Evolutionary conservation across 2,888 invertebrate genomes (phyloP), one percentile per base, ranked within the genome.

Genomic region (Monoplex corrugatus): DNA sequence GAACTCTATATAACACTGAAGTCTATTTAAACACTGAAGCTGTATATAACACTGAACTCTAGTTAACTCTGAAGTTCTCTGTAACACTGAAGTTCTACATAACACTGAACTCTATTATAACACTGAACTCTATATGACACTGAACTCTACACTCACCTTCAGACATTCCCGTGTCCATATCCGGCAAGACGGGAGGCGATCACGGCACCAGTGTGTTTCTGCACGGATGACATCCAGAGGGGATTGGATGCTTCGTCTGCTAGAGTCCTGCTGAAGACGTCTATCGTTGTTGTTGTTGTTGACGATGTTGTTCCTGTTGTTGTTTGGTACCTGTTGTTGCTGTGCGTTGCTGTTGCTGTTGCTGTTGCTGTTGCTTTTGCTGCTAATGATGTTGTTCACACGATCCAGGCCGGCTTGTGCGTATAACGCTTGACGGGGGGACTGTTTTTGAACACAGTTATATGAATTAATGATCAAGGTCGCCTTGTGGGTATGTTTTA

Each of bases 161-260:
- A 3, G 32, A n/a, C 88, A 88, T 16, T 88, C 38, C 8, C 57
- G 57, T 16, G 44, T 88, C 88, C 88, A 88, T 19, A 38, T 82
- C n/a, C 83, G 19, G 83, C 88, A 88, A 68, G 88, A 88, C 35
- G 88, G 88, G 32, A 88, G 83, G 23, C 88, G 88, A 8, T 88
- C 88, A 0, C 88, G 88, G 32, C 88, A 88, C 88, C 88, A 88
- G 80, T 88, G 88, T 2, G 38, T 82, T n/a, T 83, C 63, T 16
- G 10, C 88, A 2, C 83, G 63, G 23, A 88, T 32, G 43, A 88
- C 23, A 10, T 88, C 88, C 63, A 88, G 88, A 0, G 88, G 88
- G 1, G 88, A 88, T 72, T 50, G 44, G 35, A 5, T 19, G 32
- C 83, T 68, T 1, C 57, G 75, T 5, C 23, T 28, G 78, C 23